Conservation (phyloP, 2,113 vertebrate genomes). For the Halichoerus grypus region DNA sequence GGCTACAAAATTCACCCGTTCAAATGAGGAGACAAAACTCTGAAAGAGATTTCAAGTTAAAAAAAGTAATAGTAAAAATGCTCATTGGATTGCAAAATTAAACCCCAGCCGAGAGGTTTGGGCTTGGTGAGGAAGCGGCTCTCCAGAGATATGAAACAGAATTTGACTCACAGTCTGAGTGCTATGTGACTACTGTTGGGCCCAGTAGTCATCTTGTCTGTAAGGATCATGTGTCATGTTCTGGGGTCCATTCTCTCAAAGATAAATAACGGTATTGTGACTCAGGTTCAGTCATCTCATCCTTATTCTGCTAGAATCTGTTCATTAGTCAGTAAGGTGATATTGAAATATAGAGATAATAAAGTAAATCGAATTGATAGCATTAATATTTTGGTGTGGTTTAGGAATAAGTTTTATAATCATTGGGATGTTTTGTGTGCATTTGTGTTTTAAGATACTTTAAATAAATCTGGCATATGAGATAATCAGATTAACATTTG, state of each 20-base stretch:
- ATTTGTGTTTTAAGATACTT: conserved; percentile 45
- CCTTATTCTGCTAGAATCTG: background rate
- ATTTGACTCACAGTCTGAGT: background rate
- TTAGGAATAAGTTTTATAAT: background rate
- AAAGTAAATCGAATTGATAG: background rate
- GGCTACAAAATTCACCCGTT: background rate
- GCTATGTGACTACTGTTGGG: background rate
- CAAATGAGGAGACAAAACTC: background rate
- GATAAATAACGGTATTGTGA: background rate
- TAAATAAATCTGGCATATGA: conserved; percentile 11
- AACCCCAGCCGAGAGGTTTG: background rate
- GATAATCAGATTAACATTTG: conserved; percentile 6
- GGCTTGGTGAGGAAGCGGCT: background rate
- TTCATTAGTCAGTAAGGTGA: background rate
- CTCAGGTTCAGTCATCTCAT: background rate
- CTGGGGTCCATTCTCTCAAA: background rate
- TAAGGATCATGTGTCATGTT: background rate
- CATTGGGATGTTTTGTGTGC: background rate
- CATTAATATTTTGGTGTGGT: background rate
- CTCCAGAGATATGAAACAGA: rapidly evolving
- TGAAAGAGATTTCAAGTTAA: background rate
- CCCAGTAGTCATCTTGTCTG: background rate
- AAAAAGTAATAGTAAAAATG: background rate
- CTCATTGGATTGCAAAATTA: background rate
- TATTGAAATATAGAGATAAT: background rate